Conservation (phyloP, 2,113 vertebrate genomes). For the Eurystomus gularis region DNA sequence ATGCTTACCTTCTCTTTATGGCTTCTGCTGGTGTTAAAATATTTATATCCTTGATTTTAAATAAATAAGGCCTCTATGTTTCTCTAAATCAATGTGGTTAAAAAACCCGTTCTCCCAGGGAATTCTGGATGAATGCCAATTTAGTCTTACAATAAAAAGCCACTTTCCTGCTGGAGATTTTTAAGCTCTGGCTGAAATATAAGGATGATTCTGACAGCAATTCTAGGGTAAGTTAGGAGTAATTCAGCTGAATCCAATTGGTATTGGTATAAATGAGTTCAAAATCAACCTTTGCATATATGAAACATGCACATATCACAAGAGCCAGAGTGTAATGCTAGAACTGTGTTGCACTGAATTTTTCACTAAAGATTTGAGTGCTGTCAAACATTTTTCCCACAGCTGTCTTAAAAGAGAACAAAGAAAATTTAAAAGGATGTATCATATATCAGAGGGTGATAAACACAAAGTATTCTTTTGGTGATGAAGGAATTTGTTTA, state of each 20-base stretch:
- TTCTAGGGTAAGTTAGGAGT: not conserved
- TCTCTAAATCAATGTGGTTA: constrained; percentile 20
- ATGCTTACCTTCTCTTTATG: not conserved
- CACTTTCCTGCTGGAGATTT: constrained; percentile 38
- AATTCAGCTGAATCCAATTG: not conserved
- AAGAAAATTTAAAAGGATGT: not conserved
- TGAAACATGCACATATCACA: not conserved
- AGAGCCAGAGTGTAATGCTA: not conserved
- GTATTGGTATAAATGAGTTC: not conserved
- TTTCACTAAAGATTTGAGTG: not conserved
- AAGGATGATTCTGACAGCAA: constrained; percentile 8
- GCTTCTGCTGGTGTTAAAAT: constrained; percentile 19
- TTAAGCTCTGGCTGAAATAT: constrained; percentile 62
- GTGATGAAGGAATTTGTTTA: not conserved
- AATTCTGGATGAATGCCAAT: constrained; percentile 33
- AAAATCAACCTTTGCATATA: not conserved
- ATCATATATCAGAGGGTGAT: not conserved
- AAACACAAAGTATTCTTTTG: not conserved
- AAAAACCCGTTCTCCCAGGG: not conserved
- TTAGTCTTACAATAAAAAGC: constrained; percentile 46
- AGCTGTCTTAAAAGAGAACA: not conserved
- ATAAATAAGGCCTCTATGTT: constrained; percentile 22
- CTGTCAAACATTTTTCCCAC: not conserved
- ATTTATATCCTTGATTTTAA: constrained; percentile 35
- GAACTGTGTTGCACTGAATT: constrained; percentile 24